Evolutionary conservation across 53 echinoderm and acorn worm genomes (phyloP).

Genomic region (Paelopatides confundens): DNA sequence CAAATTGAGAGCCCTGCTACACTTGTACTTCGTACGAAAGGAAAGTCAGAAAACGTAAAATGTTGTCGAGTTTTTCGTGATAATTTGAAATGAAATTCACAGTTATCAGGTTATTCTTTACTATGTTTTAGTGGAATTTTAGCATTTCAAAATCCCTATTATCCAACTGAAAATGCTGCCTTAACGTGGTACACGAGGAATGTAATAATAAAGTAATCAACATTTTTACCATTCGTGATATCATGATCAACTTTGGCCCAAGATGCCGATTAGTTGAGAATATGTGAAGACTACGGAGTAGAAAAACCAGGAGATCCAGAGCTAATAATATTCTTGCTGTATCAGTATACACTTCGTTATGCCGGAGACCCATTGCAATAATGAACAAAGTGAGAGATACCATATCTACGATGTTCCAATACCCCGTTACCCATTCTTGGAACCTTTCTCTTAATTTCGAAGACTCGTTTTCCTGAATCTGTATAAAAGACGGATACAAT

Average conservation of each 20-base stretch:
- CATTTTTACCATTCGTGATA: constrained; percentile 86
- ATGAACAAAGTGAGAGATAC: constrained; percentile 66
- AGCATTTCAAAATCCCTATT: no score
- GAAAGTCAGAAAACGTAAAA: no score
- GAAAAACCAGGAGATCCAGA: constrained; percentile 77
- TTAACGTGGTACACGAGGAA: no score
- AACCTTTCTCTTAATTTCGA: constrained; percentile 8
- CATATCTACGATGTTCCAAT: constrained; percentile 73
- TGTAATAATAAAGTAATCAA: no score
- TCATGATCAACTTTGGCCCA: constrained; percentile 96
- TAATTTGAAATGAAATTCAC: no score
- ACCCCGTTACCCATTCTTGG: constrained; percentile 60
- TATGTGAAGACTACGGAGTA: constrained; percentile 83
- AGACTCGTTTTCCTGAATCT: constrained; percentile 48
- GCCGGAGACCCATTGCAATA: constrained; percentile 54
- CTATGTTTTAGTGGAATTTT: no score
- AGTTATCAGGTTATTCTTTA: no score
- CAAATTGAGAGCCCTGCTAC: no score
- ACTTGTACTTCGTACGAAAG: no score
- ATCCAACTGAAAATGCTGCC: no score
- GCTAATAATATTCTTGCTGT: constrained; percentile 72
- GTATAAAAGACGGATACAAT: background rate
- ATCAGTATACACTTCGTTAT: constrained; percentile 37
- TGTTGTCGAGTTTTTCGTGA: no score
- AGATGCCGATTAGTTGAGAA: constrained; percentile 85